phyloP scores from a whole-genome alignment of 2,888 invertebrate genomes.

The Patella pellucida region DNA sequence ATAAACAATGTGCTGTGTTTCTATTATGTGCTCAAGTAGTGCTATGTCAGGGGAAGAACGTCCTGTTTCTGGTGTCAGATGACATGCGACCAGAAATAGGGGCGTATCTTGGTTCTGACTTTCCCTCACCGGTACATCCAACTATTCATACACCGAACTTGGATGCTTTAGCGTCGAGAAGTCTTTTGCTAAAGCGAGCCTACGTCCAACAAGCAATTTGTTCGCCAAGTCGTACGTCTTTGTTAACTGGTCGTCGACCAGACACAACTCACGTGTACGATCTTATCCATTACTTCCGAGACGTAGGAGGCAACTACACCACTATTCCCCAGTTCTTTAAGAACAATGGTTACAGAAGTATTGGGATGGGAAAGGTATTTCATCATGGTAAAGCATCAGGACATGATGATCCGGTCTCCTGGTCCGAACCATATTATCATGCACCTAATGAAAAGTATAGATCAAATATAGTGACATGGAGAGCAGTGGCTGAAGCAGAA shows the following conservation, averaged over 20 bases:
- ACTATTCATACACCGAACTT: constrained; percentile 35
- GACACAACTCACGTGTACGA: constrained; percentile 46
- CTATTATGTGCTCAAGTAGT: too few species aligned
- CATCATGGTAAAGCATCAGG: constrained; percentile 21
- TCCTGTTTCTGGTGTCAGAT: constrained; percentile 37
- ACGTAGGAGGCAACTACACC: constrained; percentile 39
- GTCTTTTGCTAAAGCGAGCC: constrained; percentile 31
- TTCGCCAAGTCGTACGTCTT: constrained; percentile 30
- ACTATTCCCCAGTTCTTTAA: constrained; percentile 46
- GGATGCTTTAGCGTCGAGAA: constrained; percentile 30
- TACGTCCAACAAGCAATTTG: constrained; percentile 32
- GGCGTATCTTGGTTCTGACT: constrained; percentile 17
- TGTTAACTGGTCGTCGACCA: constrained; percentile 38
- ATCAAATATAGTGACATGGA: constrained; percentile 12
- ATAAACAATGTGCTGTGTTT: too few species aligned
- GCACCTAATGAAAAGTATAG: background rate
- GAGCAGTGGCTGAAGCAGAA: background rate
- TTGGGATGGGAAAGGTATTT: constrained; percentile 39
- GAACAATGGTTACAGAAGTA: constrained; percentile 34
- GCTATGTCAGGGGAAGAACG: constrained; percentile 22
- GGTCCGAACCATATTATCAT: constrained; percentile 11
- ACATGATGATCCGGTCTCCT: constrained; percentile 16
- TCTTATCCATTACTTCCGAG: constrained; percentile 33
- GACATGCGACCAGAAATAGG: constrained; percentile 37
- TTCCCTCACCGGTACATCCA: constrained; percentile 27